Conservation (phyloP, 2,888 invertebrate species). For the Timandra comae region DNA sequence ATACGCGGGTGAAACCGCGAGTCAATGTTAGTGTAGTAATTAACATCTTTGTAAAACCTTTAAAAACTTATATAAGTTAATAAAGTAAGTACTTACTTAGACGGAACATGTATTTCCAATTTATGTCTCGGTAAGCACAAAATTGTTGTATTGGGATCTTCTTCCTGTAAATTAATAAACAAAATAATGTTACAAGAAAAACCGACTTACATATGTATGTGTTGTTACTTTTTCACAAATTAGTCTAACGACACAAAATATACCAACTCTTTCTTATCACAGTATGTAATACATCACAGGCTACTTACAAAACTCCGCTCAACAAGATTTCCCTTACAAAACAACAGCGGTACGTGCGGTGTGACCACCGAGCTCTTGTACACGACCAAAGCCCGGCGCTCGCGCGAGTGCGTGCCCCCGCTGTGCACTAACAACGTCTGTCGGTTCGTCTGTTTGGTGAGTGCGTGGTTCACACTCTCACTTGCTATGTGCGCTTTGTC, state of each 20-base stretch:
- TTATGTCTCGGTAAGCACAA: conserved; percentile 43
- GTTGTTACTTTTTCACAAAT: conserved; percentile 1
- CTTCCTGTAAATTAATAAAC: conserved; percentile 7
- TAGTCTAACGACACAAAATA: conserved; percentile 18
- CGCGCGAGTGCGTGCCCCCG: conserved; percentile 73
- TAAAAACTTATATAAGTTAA: too few species aligned
- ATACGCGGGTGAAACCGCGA: too few species aligned
- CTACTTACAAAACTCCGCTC: too few species aligned
- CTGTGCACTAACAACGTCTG: conserved; percentile 74
- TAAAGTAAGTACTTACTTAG: conserved; percentile 29
- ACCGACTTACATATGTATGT: not conserved
- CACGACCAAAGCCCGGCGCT: conserved; percentile 72
- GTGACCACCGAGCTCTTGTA: conserved; percentile 77
- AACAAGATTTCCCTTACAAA: conserved; percentile 54
- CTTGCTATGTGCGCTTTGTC: conserved; percentile 75
- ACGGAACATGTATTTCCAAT: conserved; percentile 42
- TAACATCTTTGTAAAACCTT: too few species aligned
- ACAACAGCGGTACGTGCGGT: conserved; percentile 76
- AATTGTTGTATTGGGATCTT: conserved; percentile 25
- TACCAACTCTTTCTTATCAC: too few species aligned
- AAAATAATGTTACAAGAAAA: too few species aligned
- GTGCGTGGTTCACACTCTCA: conserved; percentile 80
- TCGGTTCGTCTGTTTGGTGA: conserved; percentile 42
- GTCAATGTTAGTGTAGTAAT: not conserved
- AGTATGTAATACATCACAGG: too few species aligned